These are phyloP conservation scores for Hyperoplus immaculatus DNA, from an alignment of 2,797 vertebrate genomes.

Conservation along the genomic window DNA sequence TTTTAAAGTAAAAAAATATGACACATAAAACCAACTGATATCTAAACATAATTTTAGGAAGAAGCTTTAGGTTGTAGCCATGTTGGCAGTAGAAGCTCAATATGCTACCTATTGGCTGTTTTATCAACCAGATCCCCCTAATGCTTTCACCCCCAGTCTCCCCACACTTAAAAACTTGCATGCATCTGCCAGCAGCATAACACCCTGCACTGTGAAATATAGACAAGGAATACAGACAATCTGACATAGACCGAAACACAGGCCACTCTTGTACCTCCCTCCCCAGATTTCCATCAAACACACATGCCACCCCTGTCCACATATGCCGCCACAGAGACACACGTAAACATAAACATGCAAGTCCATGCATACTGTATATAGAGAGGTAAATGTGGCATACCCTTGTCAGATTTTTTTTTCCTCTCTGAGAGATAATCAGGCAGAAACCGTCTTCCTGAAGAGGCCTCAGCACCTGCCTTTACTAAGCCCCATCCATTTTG, in stretches of 20 bases:
- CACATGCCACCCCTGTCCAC: constrained; percentile 43
- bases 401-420: constrained; percentile 73
- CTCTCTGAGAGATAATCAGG: constrained; percentile 73
- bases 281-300: constrained; percentile 28
- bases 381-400: constrained; percentile 79
- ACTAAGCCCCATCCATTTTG: constrained; percentile 64
- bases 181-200: constrained; percentile 41
- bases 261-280: constrained; percentile 33
- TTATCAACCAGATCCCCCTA: constrained; percentile 53
- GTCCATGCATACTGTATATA: constrained; percentile 65
- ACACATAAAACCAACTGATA: constrained; percentile 2
- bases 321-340: constrained; percentile 51
- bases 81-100: constrained; percentile 54
- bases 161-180: constrained; percentile 46
- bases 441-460: constrained; percentile 73
- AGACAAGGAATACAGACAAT: constrained; percentile 45
- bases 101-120: constrained; percentile 65
- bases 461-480: constrained; percentile 81
- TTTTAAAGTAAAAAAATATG: neutral
- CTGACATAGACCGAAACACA: constrained; percentile 35
- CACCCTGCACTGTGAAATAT: constrained; percentile 31
- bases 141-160: constrained; percentile 42
- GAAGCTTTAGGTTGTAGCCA: constrained; percentile 23
- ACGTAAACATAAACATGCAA: constrained; percentile 70
- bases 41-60: constrained; percentile 7